Evolutionary conservation across 2,888 invertebrate species (phyloP), one percentile per base, ranked within the genome.

Genomic region (Latheticus oryzae): DNA sequence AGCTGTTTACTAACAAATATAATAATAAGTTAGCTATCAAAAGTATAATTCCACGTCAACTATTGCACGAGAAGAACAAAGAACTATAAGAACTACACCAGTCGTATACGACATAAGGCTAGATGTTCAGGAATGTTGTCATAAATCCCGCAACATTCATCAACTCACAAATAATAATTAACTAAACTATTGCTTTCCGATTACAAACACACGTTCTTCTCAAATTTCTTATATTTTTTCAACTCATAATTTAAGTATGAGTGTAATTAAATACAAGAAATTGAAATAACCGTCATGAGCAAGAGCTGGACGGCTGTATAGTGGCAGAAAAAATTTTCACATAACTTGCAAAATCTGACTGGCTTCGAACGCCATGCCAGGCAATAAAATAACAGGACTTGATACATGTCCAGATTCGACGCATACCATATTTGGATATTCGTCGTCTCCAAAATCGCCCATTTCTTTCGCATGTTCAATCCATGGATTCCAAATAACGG

Each of bases 401-500:
- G 91, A 90, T 12, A 96, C 94, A 72, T 92, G 90, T 15, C 95
- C 96, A 58, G 95, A 90, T 81, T 97, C 97, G 60, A 97, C 93
- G 79, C 97, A 97, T 67, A 97, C 85, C 96, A 97, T 96, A 78
- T 93, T 93, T 5, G 93, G 93, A 80, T 93, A 97, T 80, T 97
- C 96, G 73, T 95, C 95, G 79, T 96, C 95, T n/a, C 95, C 96
- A 78, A 97, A 95, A 80, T 97, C 97, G 1, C 88, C 84, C 81
- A 96, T 93, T 76, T 93, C 93, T 70, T 93, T 90, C 15, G 96
- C 95, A 78, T 91, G 91, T 71, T 95, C 95, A 64, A 89, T 82
- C 97, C 97, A 97, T 0, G 97, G 97, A 83, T 97, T 97, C 97
- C 97, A 97, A 64, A 97, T 87, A 64, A 97, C 97, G 82, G 95